Base-by-base conservation (phyloP, 2,888 invertebrate species). In the Scelioninae gen. 1 region DNA sequence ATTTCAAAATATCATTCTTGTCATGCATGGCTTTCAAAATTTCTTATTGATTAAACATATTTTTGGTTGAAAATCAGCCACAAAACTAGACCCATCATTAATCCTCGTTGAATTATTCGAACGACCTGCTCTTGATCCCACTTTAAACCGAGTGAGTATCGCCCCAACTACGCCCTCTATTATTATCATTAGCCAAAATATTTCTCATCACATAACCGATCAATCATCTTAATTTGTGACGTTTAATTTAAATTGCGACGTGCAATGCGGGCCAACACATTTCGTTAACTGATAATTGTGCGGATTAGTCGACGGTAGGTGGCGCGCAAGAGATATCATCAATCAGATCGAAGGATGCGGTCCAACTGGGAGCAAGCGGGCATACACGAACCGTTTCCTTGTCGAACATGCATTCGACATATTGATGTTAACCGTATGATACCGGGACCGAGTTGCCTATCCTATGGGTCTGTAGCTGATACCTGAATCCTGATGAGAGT, bases 401-500 rank as follows among this genome's bases (percentile, higher is more conserved):
- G 87, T 88, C 86, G 85, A 87, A 86, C 88, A 86, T 78, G 83
- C 83, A 47, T 84, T 56, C 86, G 86, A 87, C 87, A 86, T 86
- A 87, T 87, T 87, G 86, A 82, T 74, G 80, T 85, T 83, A 82
- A 72, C 77, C 84, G 86, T 86, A 83, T 84, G 85, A 66, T 75
- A 75, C 58, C 60, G n/a, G 72, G 11, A 49, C 66, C 23, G 66
- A 75, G 65, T 76, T 69, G 69, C 79, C 56, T 75, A 72, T 76
- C 88, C 88, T 88, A 84, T 62, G 88, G 87, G 88, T 85, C 81
- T 86, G 85, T 63, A 82, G 87, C 87, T 89, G 87, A 89, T 89
- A 88, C 88, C 87, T 87, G 86, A 84, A 87, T 88, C 89, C 88
- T 90, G 89, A 91, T 91, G 90, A 89, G 88, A 87, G 89, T 88